Base-by-base conservation (phyloP, 2,113 vertebrate genomes). In the Dicrurus megarhynchus region DNA sequence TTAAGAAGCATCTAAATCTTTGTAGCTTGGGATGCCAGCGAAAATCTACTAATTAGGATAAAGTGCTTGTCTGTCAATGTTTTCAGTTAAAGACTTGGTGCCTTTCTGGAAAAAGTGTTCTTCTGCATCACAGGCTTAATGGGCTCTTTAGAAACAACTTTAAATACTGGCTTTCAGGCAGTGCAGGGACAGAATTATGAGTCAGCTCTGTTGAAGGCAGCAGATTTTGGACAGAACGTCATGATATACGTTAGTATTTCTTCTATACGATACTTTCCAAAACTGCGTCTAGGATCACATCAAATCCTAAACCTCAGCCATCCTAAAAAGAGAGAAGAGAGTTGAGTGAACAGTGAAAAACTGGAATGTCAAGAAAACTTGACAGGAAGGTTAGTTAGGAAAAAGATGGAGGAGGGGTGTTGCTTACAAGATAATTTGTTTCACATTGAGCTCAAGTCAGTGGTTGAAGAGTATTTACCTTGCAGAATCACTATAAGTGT, bases 401-500 rank as follows among this genome's bases (percentile, higher is more conserved):
- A 49, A 87, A 71, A 37, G 10, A 7, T 6, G 16, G 16, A 10
- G 24, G 6, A 4, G 1, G 1, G 6, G 5, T 15, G n/a, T 50
- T 87, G 19, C 53, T 65, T 83, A 10, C 16, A 15, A 26, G 28
- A 41, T n/a, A 14, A 39, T 47, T 87, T 71, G 9, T 78, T 70
- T 68, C 14, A 5, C 46, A 82, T 69, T 46, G 17, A 87, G 57
- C 32, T 56, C 4, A 35, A n/a, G 30, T 79, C 50, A n/a, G 28
- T 28, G 30, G 16, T 35, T 76, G 78, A 60, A 71, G 60, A 67
- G 44, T 47, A 27, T 90, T 91, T 57, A 14, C 19, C 23, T 57
- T 84, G 19, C 21, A 20, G 5, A 17, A 14, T 47, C 27, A 19
- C 19, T 64, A 39, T 28, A 60, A 35, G 20, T 0, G 0, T 71